Percentiles rank a stretch among this genome's conserved stretches.
Evolutionary conservation across 1,140 invertebrate species (phyloP).

Genomic region (Eurosta solidaginis): DNA sequence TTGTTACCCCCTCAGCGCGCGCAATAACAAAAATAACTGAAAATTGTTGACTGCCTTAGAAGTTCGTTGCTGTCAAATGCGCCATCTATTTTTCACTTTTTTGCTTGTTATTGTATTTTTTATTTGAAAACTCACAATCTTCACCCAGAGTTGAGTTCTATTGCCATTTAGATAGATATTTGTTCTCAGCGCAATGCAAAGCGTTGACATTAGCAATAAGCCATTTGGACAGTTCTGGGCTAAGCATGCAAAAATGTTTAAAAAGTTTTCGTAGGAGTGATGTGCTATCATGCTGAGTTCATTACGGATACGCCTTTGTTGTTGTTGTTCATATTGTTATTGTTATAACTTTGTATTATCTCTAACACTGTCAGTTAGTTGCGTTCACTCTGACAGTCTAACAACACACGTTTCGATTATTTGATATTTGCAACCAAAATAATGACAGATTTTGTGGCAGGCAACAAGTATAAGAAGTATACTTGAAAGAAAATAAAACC

Average conservation of each 20-base stretch:
- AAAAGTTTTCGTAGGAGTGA: conserved; percentile 2
- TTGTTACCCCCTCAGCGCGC: not conserved
- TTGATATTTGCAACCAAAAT: not conserved
- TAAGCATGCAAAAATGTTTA: not conserved
- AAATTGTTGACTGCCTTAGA: not conserved
- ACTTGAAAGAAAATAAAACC: not conserved
- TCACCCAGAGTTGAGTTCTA: not conserved
- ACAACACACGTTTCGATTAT: conserved; percentile 1
- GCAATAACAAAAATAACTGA: not conserved
- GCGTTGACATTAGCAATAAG: conserved; percentile 19
- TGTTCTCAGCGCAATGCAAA: not conserved
- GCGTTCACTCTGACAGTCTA: not conserved
- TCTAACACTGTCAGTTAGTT: conserved; percentile 12
- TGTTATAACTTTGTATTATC: too few relatives aligned
- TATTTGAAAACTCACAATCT: not conserved
- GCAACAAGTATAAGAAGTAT: not conserved
- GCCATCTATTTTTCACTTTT: not conserved
- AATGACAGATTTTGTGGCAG: not conserved
- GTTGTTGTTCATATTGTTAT: too few relatives aligned
- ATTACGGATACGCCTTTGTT: not conserved
- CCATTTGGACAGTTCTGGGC: conserved; percentile 19
- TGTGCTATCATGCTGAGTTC: conserved; percentile 23
- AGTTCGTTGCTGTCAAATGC: conserved; percentile 9
- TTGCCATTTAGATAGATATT: not conserved
- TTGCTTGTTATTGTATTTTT: not conserved